Percentiles rank a stretch among this genome's conserved stretches.
Evolutionary conservation across 2,888 invertebrate genomes (phyloP).

Genomic region (Ectemnius lituratus): DNA sequence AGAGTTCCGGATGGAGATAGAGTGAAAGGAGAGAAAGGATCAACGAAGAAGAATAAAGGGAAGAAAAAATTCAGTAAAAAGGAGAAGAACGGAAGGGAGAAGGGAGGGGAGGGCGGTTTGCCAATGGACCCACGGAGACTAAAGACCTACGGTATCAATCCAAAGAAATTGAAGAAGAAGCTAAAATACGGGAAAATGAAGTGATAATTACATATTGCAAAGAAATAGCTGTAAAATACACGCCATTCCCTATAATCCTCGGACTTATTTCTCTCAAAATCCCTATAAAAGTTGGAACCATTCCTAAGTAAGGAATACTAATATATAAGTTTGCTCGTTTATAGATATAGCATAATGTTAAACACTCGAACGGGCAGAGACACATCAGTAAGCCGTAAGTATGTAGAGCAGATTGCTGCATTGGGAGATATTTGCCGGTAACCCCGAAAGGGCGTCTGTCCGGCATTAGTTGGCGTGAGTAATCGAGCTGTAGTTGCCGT

Average conservation of each 20-base stretch:
- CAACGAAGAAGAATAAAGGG: conserved; percentile 25
- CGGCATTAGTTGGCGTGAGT: background rate
- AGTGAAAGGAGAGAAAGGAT: background rate
- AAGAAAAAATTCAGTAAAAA: conserved; percentile 26
- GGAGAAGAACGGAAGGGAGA: conserved; percentile 31
- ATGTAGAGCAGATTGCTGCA: too few species aligned
- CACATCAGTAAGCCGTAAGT: too few species aligned
- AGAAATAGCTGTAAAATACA: conserved; percentile 26
- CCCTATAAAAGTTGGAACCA: too few species aligned
- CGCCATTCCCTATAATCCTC: too few species aligned
- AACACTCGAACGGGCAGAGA: too few species aligned
- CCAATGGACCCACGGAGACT: conserved; percentile 86
- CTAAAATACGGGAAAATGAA: conserved; percentile 83
- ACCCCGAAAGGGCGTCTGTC: background rate
- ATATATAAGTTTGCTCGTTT: too few species aligned
- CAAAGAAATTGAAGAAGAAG: conserved; percentile 90
- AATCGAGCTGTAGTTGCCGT: too few species aligned
- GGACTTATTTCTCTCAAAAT: too few species aligned
- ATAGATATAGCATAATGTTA: too few species aligned
- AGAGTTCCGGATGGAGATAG: background rate
- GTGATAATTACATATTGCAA: conserved; percentile 18
- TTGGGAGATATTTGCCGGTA: too few species aligned
- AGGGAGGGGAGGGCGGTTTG: conserved; percentile 48
- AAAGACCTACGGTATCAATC: conserved; percentile 94
- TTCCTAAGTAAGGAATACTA: too few species aligned